Evolutionary conservation across 1,140 invertebrate genomes (phyloP).

Genomic region (Danaus plexippus): DNA sequence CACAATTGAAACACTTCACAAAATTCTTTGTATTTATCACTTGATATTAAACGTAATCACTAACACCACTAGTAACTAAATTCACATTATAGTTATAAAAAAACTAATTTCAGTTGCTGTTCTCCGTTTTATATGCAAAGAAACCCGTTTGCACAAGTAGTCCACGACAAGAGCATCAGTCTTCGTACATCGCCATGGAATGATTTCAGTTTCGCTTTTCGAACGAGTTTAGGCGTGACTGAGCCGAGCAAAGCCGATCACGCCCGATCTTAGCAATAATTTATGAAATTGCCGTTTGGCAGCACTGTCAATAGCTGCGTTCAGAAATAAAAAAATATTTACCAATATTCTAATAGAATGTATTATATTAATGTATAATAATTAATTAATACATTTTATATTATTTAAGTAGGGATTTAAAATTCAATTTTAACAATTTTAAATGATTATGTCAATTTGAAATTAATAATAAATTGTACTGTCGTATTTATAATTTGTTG

Average conservation of each 20-base stretch:
- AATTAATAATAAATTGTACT: no score
- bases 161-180: slow-evolving; percentile 68
- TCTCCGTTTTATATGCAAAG: slow-evolving; percentile 54
- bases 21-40: slow-evolving; percentile 53
- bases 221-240: slow-evolving; percentile 71
- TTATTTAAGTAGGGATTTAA: no score
- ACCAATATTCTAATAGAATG: no score
- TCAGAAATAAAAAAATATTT: slow-evolving; percentile 24
- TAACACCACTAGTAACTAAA: slow-evolving; percentile 53
- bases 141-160: slow-evolving; percentile 56
- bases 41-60: slow-evolving; percentile 51
- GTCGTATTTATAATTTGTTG: no score
- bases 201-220: slow-evolving; percentile 67
- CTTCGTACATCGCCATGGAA: slow-evolving; percentile 66
- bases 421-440: no score
- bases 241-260: slow-evolving; percentile 52
- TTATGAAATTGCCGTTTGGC: slow-evolving; percentile 32
- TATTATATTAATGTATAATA: no score
- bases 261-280: slow-evolving; percentile 38
- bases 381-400: no score
- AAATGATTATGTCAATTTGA: no score
- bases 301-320: slow-evolving; percentile 40
- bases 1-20: slow-evolving; percentile 66
- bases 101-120: slow-evolving; percentile 45
- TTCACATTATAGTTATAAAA: slow-evolving; percentile 60